These are phyloP conservation scores for Megaustenia siamemsis DNA, from an alignment of 2,888 invertebrate species.

Conservation along the genomic window DNA sequence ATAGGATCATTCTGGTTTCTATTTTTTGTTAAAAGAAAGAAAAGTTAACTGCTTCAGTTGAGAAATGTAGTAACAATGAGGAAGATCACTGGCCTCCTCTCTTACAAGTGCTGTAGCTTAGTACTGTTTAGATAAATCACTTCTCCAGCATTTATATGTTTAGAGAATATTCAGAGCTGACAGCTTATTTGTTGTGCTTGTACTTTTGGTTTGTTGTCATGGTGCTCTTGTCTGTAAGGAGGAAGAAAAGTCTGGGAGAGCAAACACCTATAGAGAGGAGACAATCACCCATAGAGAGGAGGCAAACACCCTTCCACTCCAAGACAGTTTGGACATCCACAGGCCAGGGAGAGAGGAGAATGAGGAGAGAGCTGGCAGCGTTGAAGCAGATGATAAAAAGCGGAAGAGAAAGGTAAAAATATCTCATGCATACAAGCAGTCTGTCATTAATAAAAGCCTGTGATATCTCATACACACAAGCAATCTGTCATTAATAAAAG, in stretches of 20 bases:
- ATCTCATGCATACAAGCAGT: background rate
- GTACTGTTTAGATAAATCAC: too few species aligned
- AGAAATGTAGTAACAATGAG: too few species aligned
- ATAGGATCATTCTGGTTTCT: too few species aligned
- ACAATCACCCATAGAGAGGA: conserved; percentile 1
- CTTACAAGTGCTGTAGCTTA: too few species aligned
- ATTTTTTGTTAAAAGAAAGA: too few species aligned
- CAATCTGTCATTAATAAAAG: too few species aligned
- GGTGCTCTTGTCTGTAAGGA: conserved; percentile 39
- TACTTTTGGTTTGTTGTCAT: conserved; percentile 27
- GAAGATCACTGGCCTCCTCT: too few species aligned
- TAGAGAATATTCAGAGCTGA: too few species aligned
- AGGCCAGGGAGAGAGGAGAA: background rate
- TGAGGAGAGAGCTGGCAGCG: conserved; percentile 35
- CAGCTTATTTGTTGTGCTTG: background rate
- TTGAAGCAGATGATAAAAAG: conserved; percentile 34
- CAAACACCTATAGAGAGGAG: background rate
- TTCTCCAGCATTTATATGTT: too few species aligned
- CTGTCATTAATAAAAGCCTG: too few species aligned
- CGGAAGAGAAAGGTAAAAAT: conserved; percentile 43
- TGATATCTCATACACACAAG: too few species aligned
- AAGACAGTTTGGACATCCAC: conserved; percentile 3
- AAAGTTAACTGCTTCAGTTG: too few species aligned
- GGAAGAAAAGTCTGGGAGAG: conserved; percentile 8
- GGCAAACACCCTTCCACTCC: background rate